These are phyloP conservation scores for Mastomys natalensis DNA, from an alignment of 2,113 vertebrate genomes.

Conservation along the genomic window DNA sequence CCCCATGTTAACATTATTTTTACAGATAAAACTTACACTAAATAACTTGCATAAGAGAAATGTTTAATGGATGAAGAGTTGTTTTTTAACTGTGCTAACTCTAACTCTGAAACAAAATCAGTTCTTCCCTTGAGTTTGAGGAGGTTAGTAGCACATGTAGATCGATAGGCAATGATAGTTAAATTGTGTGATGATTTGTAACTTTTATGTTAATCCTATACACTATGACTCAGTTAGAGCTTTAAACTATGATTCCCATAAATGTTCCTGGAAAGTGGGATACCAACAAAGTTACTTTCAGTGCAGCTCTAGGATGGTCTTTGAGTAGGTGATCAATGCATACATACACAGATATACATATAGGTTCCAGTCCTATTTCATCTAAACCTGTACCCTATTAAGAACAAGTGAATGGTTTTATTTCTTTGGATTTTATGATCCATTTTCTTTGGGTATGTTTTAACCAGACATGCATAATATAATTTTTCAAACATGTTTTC, in stretches of 20 bases:
- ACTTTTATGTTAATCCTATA: background rate
- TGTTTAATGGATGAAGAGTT: background rate
- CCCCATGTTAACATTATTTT: background rate
- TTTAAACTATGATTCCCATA: background rate
- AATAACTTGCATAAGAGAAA: background rate
- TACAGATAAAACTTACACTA: background rate
- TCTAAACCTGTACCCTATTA: background rate
- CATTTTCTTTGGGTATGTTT: conserved; percentile 53
- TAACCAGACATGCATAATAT: conserved; percentile 26
- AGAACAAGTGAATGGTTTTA: background rate
- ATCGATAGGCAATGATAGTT: background rate
- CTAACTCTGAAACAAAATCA: background rate
- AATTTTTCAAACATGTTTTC: conserved; percentile 42
- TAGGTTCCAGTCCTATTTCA: background rate
- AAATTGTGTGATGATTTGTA: background rate
- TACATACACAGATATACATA: background rate
- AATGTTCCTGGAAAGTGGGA: background rate
- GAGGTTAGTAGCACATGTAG: background rate
- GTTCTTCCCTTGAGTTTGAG: background rate
- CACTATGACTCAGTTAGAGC: background rate
- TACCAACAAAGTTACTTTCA: background rate
- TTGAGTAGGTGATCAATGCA: background rate
- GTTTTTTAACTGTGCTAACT: background rate
- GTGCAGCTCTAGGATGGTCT: background rate
- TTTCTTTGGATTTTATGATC: conserved; percentile 35